Evolutionary conservation across 2,888 invertebrate species (phyloP), one percentile per base, ranked within the genome.

Genomic region (Atrina japonica): DNA sequence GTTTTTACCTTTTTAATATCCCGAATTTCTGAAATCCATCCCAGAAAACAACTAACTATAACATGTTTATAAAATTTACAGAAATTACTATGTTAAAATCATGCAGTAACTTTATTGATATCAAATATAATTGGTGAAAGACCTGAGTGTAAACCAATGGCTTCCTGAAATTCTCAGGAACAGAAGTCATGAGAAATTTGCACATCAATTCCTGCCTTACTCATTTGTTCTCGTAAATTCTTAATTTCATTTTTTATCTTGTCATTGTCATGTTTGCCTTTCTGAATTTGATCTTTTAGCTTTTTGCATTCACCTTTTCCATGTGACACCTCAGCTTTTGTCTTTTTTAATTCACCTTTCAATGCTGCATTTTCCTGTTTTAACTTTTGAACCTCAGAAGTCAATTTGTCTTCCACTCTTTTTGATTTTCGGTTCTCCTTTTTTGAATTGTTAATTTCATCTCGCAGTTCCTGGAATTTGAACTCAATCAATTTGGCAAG

Each of bases 161-260:
- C 35, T 7, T 5, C 35, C 11, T 35, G 35, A 11, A 11, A 35
- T 35, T 35, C 5, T 35, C 11, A 23, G 30, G 23, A 61, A 14
- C 29, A 52, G 50, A 72, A 72, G 25, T 72, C 71, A 9, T 61
- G 50, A 6, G 71, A 72, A 25, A 72, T 72, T 56, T 50, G 41
- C 25, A 72, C 27, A 50, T 72, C 71, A 18, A 72, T 61, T 11
- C 71, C 71, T 6, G 66, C 67, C 47, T 67, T 66, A 21, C 80
- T 77, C 52, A 86, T 70, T 53, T 78, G 77, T 21, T 79, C 79
- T 59, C 83, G 83, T 53, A 85, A 83, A 50, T 72, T 69, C 30
- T 75, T 72, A 11, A 78, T 58, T 30, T 77, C 66, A 9, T 73
- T 70, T 69, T 77, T 81, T 50, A 81, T 63, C 55, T 77, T 82